phyloP scores from a whole-genome alignment of 2,888 invertebrate genomes.

The Melikaiella ostensackeni region DNA sequence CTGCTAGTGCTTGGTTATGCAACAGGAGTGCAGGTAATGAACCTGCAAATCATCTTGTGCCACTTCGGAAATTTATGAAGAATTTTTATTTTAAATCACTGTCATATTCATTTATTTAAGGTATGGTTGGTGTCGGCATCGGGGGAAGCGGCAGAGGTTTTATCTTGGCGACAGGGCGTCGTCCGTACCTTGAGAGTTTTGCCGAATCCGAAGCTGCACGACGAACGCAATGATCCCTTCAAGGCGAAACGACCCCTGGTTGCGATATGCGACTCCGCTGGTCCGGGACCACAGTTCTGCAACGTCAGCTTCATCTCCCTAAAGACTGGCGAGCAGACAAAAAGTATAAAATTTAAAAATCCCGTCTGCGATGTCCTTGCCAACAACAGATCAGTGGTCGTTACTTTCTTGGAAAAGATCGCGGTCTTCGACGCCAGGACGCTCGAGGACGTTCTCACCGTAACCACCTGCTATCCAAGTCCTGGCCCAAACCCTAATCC shows the following conservation, averaged over 20 bases:
- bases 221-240: slow-evolving; percentile 83
- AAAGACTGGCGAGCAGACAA: slow-evolving; percentile 88
- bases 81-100: slow-evolving; percentile 16
- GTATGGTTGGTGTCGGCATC: slow-evolving; percentile 92
- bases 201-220: slow-evolving; percentile 85
- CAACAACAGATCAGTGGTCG: slow-evolving; percentile 92
- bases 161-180: slow-evolving; percentile 95
- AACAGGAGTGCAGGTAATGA: slow-evolving; percentile 86
- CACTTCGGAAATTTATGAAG: neutral
- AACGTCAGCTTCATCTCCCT: slow-evolving; percentile 92
- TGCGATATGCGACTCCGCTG: slow-evolving; percentile 92
- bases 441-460: slow-evolving; percentile 90
- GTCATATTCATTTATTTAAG: slow-evolving; percentile 77
- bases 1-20: slow-evolving; percentile 93
- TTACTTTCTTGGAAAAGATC: slow-evolving; percentile 93
- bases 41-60: slow-evolving; percentile 3
- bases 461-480: slow-evolving; percentile 93
- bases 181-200: slow-evolving; percentile 90
- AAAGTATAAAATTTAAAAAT: slow-evolving; percentile 95
- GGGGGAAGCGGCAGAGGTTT: slow-evolving; percentile 96
- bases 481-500: slow-evolving; percentile 91
- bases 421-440: slow-evolving; percentile 94
- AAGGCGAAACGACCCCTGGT: slow-evolving; percentile 91
- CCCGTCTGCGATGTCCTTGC: slow-evolving; percentile 91
- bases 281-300: slow-evolving; percentile 87